These are phyloP conservation scores for Oligia fasciuncula DNA, from an alignment of 2,888 invertebrate species.

Conservation along the genomic window DNA sequence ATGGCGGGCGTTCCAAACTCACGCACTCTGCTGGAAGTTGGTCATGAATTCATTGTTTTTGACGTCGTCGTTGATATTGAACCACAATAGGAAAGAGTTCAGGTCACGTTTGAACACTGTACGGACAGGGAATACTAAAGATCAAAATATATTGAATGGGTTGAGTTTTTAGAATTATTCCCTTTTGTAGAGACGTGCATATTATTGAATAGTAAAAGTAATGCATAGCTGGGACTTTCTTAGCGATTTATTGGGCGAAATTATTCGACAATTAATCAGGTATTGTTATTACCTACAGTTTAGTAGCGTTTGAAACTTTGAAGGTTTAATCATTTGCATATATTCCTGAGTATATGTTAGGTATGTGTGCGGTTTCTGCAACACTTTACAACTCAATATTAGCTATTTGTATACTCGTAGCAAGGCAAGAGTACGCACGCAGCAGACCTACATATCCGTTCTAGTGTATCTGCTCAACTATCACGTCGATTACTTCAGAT, in stretches of 20 bases:
- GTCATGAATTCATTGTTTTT: slow-evolving; percentile 89
- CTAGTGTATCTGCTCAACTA: slow-evolving; percentile 80
- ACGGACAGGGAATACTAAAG: slow-evolving; percentile 84
- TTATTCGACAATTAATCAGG: slow-evolving; percentile 9
- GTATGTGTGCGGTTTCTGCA: slow-evolving; percentile 51
- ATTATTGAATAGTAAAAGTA: slow-evolving; percentile 67
- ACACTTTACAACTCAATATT: slow-evolving; percentile 61
- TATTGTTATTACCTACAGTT: slow-evolving; percentile 13
- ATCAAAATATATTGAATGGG: slow-evolving; percentile 79
- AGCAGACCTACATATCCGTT: slow-evolving; percentile 81
- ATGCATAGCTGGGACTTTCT: slow-evolving; percentile 55
- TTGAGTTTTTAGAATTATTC: slow-evolving; percentile 84
- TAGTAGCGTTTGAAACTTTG: background rate
- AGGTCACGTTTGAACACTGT: slow-evolving; percentile 85
- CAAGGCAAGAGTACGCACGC: slow-evolving; percentile 68
- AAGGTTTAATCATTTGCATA: slow-evolving; percentile 24
- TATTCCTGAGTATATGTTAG: slow-evolving; percentile 12
- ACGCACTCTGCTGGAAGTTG: slow-evolving; percentile 83
- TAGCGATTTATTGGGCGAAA: slow-evolving; percentile 42
- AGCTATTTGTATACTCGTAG: slow-evolving; percentile 67
- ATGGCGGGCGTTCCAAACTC: slow-evolving; percentile 75
- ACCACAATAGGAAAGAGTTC: slow-evolving; percentile 87
- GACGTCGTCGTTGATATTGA: slow-evolving; percentile 86
- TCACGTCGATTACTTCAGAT: slow-evolving; percentile 81
- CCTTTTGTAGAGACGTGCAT: slow-evolving; percentile 68